Percentiles rank a stretch among this genome's conserved stretches.
phyloP scores from a whole-genome alignment of 2,797 vertebrate species.

The Malurus splendens region DNA sequence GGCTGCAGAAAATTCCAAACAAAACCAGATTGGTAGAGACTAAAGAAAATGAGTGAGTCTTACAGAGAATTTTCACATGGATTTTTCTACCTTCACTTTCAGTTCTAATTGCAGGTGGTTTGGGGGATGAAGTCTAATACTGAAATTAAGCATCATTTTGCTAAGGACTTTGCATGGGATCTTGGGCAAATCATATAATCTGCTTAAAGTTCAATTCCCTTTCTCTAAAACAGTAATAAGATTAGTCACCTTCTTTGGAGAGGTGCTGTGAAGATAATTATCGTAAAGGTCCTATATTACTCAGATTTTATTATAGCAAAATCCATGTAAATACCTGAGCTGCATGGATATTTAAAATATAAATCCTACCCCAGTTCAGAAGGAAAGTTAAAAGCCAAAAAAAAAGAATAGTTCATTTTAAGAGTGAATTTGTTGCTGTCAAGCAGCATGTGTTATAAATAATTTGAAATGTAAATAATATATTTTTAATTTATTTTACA shows the following conservation, averaged over 20 bases:
- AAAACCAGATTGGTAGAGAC: neutral
- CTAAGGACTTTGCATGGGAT: slow-evolving; percentile 20
- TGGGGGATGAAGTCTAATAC: neutral
- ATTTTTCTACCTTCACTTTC: neutral
- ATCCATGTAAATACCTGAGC: slow-evolving; percentile 14
- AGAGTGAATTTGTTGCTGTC: slow-evolving; percentile 37
- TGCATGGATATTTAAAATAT: slow-evolving; percentile 23
- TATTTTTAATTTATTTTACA: slow-evolving; percentile 56
- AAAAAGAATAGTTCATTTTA: neutral
- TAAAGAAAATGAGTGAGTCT: neutral
- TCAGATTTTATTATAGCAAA: slow-evolving; percentile 22
- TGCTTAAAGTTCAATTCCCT: slow-evolving; percentile 49
- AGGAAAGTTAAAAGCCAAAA: neutral
- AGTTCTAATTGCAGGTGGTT: neutral
- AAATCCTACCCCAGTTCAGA: neutral
- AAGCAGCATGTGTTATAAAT: slow-evolving; percentile 35
- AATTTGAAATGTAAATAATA: slow-evolving; percentile 60
- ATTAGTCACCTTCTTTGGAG: slow-evolving; percentile 45
- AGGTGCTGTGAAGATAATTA: slow-evolving; percentile 32
- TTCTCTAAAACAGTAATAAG: slow-evolving; percentile 31
- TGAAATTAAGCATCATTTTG: slow-evolving; percentile 38
- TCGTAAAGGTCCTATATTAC: neutral
- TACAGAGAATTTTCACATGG: neutral
- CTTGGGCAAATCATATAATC: slow-evolving; percentile 35
- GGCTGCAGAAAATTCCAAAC: neutral